These are phyloP conservation scores for Limnephilus auricula DNA, from an alignment of 2,888 invertebrate genomes.

Conservation along the genomic window DNA sequence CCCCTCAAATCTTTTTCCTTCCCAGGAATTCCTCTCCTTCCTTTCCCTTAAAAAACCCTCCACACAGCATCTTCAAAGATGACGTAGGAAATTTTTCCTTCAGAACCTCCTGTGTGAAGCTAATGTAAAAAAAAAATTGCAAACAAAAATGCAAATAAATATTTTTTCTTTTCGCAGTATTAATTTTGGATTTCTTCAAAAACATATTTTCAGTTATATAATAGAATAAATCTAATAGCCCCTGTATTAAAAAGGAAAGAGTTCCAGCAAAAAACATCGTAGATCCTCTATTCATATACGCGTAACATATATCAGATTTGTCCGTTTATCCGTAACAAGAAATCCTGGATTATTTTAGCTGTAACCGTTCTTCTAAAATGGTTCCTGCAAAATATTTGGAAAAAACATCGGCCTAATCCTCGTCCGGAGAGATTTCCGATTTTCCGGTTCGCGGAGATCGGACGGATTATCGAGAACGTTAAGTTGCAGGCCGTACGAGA, in stretches of 20 bases:
- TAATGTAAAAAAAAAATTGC: too few species aligned
- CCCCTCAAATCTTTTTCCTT: too few species aligned
- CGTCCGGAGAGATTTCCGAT: constrained; percentile 35
- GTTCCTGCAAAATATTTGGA: neutral
- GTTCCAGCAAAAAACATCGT: neutral
- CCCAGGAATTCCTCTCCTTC: too few species aligned
- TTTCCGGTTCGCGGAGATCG: constrained; percentile 42
- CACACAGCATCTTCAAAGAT: too few species aligned
- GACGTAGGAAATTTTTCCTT: too few species aligned
- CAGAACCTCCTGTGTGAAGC: too few species aligned
- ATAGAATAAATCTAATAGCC: neutral
- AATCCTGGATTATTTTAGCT: neutral
- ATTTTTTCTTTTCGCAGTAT: too few species aligned
- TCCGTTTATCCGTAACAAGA: neutral
- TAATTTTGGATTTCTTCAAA: too few species aligned
- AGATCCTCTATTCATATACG: neutral
- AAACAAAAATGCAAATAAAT: too few species aligned
- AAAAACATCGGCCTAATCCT: neutral
- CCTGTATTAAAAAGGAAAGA: neutral
- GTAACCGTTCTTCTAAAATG: neutral
- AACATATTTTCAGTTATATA: neutral
- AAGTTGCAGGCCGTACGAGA: constrained; percentile 29
- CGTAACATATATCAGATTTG: neutral
- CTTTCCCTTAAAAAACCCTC: too few species aligned
- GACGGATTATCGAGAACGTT: constrained; percentile 47